phyloP scores from a whole-genome alignment of 1,140 invertebrate genomes.

The Dinoponera quadriceps region DNA sequence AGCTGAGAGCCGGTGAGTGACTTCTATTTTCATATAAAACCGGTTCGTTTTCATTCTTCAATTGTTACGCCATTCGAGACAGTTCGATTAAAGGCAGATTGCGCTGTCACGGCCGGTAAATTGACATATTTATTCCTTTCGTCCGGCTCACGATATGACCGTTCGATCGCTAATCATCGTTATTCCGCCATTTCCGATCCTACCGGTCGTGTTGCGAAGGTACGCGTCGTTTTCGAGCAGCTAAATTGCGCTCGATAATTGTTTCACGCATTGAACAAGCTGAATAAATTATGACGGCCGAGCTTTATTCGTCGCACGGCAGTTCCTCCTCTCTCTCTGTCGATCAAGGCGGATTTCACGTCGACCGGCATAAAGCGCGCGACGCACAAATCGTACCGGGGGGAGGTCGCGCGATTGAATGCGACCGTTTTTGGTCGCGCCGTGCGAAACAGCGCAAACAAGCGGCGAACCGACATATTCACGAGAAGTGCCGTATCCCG shows the following conservation, averaged over 20 bases:
- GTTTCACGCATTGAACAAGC: slow-evolving; percentile 60
- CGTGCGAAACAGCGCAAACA: slow-evolving; percentile 76
- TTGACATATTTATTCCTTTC: slow-evolving; percentile 1
- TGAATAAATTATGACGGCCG: slow-evolving; percentile 76
- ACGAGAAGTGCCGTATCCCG: slow-evolving; percentile 79
- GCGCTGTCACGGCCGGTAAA: not conserved
- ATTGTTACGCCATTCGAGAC: slow-evolving; percentile 5
- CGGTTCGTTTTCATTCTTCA: not conserved
- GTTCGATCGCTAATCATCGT: slow-evolving; percentile 12
- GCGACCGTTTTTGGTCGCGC: slow-evolving; percentile 54
- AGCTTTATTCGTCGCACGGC: slow-evolving; percentile 47
- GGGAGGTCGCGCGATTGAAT: slow-evolving; percentile 63
- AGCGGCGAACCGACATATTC: slow-evolving; percentile 80
- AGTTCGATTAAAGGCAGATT: not conserved
- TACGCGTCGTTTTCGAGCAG: slow-evolving; percentile 13
- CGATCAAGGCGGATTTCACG: slow-evolving; percentile 15
- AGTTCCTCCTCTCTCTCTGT: not conserved
- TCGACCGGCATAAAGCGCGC: slow-evolving; percentile 26
- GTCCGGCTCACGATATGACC: not conserved
- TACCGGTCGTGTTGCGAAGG: not conserved
- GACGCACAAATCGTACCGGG: slow-evolving; percentile 27
- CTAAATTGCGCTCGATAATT: slow-evolving; percentile 50
- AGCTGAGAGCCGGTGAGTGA: not conserved
- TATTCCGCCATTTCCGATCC: slow-evolving; percentile 26
- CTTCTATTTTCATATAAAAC: slow-evolving; percentile 6